These are phyloP conservation scores for Bos javanicus DNA, from an alignment of 2,113 vertebrate genomes.

Conservation along the genomic window DNA sequence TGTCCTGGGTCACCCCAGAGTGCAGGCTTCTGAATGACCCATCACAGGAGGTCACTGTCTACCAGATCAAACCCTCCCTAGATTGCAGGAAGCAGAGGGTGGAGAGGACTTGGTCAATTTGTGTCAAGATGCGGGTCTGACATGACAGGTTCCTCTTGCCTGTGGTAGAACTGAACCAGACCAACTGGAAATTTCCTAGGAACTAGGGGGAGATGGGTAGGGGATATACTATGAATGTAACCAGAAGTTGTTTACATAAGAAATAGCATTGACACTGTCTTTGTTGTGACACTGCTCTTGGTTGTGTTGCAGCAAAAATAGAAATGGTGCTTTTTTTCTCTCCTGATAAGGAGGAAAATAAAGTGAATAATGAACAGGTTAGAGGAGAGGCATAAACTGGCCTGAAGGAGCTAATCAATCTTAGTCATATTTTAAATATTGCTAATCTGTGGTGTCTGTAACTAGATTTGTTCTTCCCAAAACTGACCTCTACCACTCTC, in stretches of 20 bases:
- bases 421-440: background rate
- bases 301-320: background rate
- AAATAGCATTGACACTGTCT: background rate
- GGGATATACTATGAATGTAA: background rate
- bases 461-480: background rate
- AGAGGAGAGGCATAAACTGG: background rate
- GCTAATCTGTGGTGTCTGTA: background rate
- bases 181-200: background rate
- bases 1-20: background rate
- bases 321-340: background rate
- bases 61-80: accelerated
- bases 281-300: background rate
- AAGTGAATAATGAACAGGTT: background rate
- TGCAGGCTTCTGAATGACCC: background rate
- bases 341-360: background rate
- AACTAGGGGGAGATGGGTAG: background rate
- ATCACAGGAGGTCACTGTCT: background rate
- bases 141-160: background rate
- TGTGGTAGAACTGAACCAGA: background rate
- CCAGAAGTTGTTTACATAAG: background rate
- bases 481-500: background rate
- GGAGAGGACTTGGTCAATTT: background rate
- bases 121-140: background rate
- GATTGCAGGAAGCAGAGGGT: background rate
- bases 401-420: background rate